Evolutionary conservation across 37 sponge, comb jelly and placozoan species (phyloP), one percentile per base, ranked within the genome.

Genomic region (Eunapius fragilis): DNA sequence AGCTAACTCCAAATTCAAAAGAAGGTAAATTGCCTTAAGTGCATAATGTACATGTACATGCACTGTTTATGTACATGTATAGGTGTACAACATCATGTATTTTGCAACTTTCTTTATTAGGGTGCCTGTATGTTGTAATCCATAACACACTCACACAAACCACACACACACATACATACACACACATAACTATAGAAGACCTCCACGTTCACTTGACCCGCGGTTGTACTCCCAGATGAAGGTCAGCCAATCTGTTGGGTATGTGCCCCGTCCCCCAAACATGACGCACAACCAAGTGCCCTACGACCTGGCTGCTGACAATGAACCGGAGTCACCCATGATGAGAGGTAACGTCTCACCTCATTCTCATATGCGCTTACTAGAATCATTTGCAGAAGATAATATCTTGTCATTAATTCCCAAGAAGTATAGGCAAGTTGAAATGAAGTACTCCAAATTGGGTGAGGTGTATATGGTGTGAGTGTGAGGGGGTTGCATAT

Each of bases 301-400:
- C 50, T 84, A 87, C 75, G 85, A 91, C 76, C 81, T 90, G 37
- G 70, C 48, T 28, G 23, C 36, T 24, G 81, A 71, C 27, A 68
- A 68, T 69, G 90, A 88, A 19, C 93, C 90, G 6, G 93, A 92
- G 83, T 92, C 93, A 22, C 93, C 93, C 17, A 92, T 92, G 93
- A 92, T 92, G 93, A 92, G 93, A 82, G 93, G 93, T 92, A 36
- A 0, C 68, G 26, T 35, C 11, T 31, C 19, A 10, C 0, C 2
- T 37, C 23, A 37, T 30, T 33, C 41, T 41, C 14, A 58, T 13
- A 19, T 35, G 27, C 19, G 7, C 58, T 17, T 4, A 2, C 14
- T 13, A 58, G 58, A 58, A 58, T 17, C 28, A 33, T 31, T 36
- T 37, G 31, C 81, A 88, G 89, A 82, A 67, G 77, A 71, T 27